These are phyloP conservation scores for Trilocha varians DNA, from an alignment of 2,888 invertebrate species.

Conservation along the genomic window DNA sequence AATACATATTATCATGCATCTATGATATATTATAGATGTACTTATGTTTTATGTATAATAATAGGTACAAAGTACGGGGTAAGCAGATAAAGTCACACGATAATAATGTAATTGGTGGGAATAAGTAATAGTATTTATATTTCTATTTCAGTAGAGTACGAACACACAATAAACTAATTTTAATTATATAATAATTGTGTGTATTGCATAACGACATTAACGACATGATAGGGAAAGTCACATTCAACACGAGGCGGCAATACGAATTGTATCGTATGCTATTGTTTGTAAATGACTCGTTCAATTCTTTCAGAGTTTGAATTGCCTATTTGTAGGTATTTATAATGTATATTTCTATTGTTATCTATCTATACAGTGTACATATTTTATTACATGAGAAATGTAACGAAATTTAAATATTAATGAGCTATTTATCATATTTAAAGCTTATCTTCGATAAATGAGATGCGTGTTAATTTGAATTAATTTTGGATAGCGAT, in stretches of 20 bases:
- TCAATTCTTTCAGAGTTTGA: not conserved
- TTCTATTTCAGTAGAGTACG: too few species aligned
- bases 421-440: not conserved
- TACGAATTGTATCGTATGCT: conserved; percentile 36
- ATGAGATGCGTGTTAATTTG: conserved; percentile 14
- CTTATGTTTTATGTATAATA: too few species aligned
- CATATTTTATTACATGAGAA: conserved; percentile 1
- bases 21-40: too few species aligned
- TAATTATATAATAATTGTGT: too few species aligned
- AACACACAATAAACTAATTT: too few species aligned
- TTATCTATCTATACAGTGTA: not conserved
- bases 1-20: too few species aligned
- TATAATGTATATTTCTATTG: not conserved
- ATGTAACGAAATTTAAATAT: not conserved
- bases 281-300: conserved; percentile 55
- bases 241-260: conserved; percentile 25
- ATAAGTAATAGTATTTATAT: too few species aligned
- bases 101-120: not conserved
- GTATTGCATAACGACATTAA: not conserved
- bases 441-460: not conserved
- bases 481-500: conserved; percentile 27
- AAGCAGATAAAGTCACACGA: too few species aligned
- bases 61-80: conserved; percentile 1
- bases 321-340: not conserved
- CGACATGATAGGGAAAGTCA: conserved; percentile 33